A percentile compares a stretch with the other conserved stretches of the same genome.
Conservation (phyloP, 2,888 invertebrate species). For the Anorthoa munda region DNA sequence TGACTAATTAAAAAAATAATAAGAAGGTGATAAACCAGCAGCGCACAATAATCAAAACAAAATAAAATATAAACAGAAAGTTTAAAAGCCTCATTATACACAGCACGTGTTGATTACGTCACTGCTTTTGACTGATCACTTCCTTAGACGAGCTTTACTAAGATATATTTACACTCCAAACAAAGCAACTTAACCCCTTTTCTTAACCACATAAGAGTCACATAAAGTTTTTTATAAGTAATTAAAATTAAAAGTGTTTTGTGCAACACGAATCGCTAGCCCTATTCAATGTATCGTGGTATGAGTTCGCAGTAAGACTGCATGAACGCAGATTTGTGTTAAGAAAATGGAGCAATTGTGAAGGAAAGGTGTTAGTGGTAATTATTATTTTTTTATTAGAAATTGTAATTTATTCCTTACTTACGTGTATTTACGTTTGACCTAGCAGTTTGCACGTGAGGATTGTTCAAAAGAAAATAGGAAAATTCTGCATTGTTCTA, state of each 20-base stretch:
- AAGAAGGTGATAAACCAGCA: conserved; percentile 55
- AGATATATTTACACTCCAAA: conserved; percentile 23
- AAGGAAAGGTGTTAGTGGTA: conserved; percentile 55
- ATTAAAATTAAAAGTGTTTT: conserved; percentile 54
- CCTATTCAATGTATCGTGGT: conserved; percentile 53
- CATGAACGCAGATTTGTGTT: conserved; percentile 62
- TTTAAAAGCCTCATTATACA: conserved; percentile 79
- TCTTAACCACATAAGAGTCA: not conserved
- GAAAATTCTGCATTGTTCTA: conserved; percentile 2
- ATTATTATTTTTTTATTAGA: conserved; percentile 34
- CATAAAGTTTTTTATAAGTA: not conserved
- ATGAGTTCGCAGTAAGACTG: conserved; percentile 54
- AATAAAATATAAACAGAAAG: conserved; percentile 66
- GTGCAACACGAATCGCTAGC: conserved; percentile 65
- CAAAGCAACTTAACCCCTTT: conserved; percentile 16
- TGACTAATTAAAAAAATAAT: conserved; percentile 51
- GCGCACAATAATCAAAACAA: conserved; percentile 63
- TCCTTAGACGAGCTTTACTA: conserved; percentile 70
- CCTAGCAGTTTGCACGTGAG: not conserved
- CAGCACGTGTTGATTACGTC: conserved; percentile 79
- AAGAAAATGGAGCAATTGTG: conserved; percentile 60
- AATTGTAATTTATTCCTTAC: conserved; percentile 43
- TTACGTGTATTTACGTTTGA: conserved; percentile 10
- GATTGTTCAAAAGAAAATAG: not conserved
- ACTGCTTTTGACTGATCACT: conserved; percentile 79